Evolutionary conservation across 2,797 vertebrate genomes (phyloP), one percentile per base, ranked within the genome.

Genomic region (Emydoidea blandingii): DNA sequence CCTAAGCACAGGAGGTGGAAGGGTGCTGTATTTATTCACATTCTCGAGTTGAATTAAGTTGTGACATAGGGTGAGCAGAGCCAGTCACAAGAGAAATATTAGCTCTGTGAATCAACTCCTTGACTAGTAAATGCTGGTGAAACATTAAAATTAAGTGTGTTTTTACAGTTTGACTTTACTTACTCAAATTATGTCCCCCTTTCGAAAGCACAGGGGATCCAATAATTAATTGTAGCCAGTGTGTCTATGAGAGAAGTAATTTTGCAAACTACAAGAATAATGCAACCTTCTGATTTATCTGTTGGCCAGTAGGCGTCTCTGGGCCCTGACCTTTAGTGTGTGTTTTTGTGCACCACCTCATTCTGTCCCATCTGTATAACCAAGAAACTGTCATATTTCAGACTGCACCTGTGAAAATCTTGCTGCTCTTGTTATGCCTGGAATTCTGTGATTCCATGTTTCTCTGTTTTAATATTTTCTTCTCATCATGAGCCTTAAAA

Each of bases 31-130:
- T 83, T 88, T 29, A 37, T 72, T 72, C 10, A 44, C 21, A 3
- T 53, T 12, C 21, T 6, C 8, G 19, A 21, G 31, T 12, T 79
- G 41, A 44, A 9, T 49, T 2, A 3, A 12, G 49, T 79, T 37
- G 88, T 18, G 62, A 4, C 85, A 86, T 34, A 88, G 74, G 78
- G 65, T 83, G 29, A 49, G 47, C 21, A 25, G 89, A 88, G 49
- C 62, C 1, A 56, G 1, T 65, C 16, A 14, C 31, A 11, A 8
- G 59, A 82, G 47, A 85, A 56, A 52, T 72, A 84, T 91, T 65
- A 87, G 21, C 78, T 84, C 76, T n/a, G 34, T 84, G 72, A 79
- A 44, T 50, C 34, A 54, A 25, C 27, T 34, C n/a, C 52, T 80
- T 50, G 57, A 14, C 89, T 88, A 72, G 81, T 57, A 25, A 54